phyloP scores from a whole-genome alignment of 1,140 invertebrate genomes.

The Hycleus phaleratus region DNA sequence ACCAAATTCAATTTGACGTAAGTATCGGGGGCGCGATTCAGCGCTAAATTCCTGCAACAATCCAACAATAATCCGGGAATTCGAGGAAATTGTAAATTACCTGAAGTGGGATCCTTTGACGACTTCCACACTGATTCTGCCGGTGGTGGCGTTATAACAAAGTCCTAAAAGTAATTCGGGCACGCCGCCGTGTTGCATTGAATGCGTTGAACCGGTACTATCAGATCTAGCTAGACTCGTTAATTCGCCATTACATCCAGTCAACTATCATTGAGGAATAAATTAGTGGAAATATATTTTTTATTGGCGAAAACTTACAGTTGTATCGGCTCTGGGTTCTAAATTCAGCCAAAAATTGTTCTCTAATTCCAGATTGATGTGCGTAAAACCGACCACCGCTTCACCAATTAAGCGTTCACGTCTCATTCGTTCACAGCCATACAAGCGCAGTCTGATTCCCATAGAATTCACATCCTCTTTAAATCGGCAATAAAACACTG shows the following conservation, averaged over 20 bases:
- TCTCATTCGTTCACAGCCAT: constrained; percentile 83
- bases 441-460: constrained; percentile 82
- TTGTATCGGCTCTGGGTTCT: constrained; percentile 70
- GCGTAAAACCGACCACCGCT: constrained; percentile 76
- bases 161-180: constrained; percentile 83
- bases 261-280: constrained; percentile 25
- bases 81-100: constrained; percentile 46
- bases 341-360: constrained; percentile 83
- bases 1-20: constrained; percentile 88
- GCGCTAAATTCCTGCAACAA: constrained; percentile 51
- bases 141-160: constrained; percentile 88
- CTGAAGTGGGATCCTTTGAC: constrained; percentile 90
- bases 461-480: constrained; percentile 84
- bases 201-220: constrained; percentile 87
- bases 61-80: not conserved
- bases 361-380: constrained; percentile 79
- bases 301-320: constrained; percentile 49
- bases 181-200: constrained; percentile 81
- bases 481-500: constrained; percentile 18
- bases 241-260: constrained; percentile 48
- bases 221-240: constrained; percentile 81
- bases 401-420: constrained; percentile 88
- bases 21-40: constrained; percentile 79
- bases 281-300: too few species aligned
- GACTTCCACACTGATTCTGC: constrained; percentile 84